Evolutionary conservation across 1,140 invertebrate genomes (phyloP), one percentile per base, ranked within the genome.

Genomic region (Drosophila pseudoobscura): DNA sequence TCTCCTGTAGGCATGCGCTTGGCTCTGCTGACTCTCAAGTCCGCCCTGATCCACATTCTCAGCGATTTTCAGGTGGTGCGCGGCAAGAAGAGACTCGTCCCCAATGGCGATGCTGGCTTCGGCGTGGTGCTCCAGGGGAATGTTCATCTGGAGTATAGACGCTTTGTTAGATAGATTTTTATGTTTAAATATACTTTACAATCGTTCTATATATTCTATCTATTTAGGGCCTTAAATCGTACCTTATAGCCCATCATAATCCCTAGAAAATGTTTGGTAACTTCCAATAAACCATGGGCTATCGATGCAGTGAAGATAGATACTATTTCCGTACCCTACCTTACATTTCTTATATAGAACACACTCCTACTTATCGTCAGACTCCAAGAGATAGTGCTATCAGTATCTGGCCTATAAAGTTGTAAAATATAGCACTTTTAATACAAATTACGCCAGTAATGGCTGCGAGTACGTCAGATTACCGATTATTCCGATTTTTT

Each of bases 111-210:
- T 13, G 58, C 83, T 6, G 83, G 83, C 2, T 88, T 88, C 26
- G 83, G 83, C 0, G 47, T 88, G 5, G 75, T 82, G 1, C 61
- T 88, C 6, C 78, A 79, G 20, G 83, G 83, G 5, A 29, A 88
- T 55, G 66, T 88, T 44, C 64, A 76, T 56, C 51, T 88, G 24
- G 78, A 83, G 41, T 88, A 73, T 50, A 64, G 72, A 0, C 75
- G 71, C 0, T 57, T 83, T 17, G 26, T 41, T 1, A 69, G 51
- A 66, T 82, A 82, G 50, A 24, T 3, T 24, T 24, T 24, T 24
- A 4, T 2, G 0, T 24, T 24, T 24, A 24, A 24, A 24, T 24
- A 24, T 24, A 24, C 5, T 5, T 24, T 24, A 24, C 5, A 24
- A 24, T 24, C 24, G 24, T 24, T 17, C 17, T 17, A 17, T 17